Evolutionary conservation across 2,113 vertebrate species (phyloP), one percentile per base, ranked within the genome.

Genomic region (Odocoileus hemionus): DNA sequence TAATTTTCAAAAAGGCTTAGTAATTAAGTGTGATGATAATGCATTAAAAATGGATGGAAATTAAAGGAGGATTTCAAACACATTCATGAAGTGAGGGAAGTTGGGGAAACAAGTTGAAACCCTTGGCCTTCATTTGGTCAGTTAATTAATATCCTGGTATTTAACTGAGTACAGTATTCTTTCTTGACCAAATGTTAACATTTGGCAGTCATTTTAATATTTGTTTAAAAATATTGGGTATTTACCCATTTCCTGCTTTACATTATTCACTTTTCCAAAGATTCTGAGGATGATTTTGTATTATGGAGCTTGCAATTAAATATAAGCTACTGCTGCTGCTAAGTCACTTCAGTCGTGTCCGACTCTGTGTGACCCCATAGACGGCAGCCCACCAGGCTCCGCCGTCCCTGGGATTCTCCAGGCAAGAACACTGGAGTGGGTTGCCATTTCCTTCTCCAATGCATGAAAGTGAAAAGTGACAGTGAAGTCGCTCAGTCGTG

Each of bases 91-190:
- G 19, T 60, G 4, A 94, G 70, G 84, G 97, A 97, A 98, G 93
- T 95, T 97, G 21, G 95, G 28, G 74, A 97, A 98, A 89, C 80
- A 95, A 93, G 84, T 30, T 80, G 8, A 96, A 79, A 95, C 92
- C 1, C 19, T 92, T 94, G 76, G 11, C 52, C 16, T 88, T 45
- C 36, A 43, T 95, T 89, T 97, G 57, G 7, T 78, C 70, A 98
- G 91, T 98, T 97, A 96, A 97, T 98, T 98, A 96, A 97, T 96
- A 97, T 97, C 55, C 23, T 97, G 45, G 39, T 96, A 91, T 98
- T 98, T 94, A 43, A 98, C 17, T 95, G 57, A 82, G 39, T 55
- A 33, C 45, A 89, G n/a, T 86, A 96, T 98, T 98, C 61, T 74
- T 96, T 95, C 91, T 36, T 52, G 36, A 97, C 89, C 96, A 58